Percentiles rank a stretch among this genome's conserved stretches.
Evolutionary conservation across 1,140 invertebrate species (phyloP).

Genomic region (Cylas formicarius): DNA sequence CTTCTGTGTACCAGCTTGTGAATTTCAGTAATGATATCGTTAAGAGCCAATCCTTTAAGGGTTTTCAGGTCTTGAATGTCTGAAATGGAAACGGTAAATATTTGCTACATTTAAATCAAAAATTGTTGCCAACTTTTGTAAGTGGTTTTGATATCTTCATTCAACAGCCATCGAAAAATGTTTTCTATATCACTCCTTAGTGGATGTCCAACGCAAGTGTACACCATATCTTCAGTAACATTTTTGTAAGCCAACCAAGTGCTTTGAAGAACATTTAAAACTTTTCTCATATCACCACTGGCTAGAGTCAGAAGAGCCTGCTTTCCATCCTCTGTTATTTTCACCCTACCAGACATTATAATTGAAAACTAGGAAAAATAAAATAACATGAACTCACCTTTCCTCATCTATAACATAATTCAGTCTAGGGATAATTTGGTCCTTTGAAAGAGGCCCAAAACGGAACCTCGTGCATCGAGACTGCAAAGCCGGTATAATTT

Average conservation of each 20-base stretch:
- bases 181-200: constrained; percentile 81
- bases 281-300: constrained; percentile 97
- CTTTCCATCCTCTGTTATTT: constrained; percentile 83
- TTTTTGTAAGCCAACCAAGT: constrained; percentile 68
- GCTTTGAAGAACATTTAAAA: constrained; percentile 93
- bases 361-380: no score
- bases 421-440: constrained; percentile 86
- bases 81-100: constrained; percentile 36
- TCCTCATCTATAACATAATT: constrained; percentile 80
- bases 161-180: constrained; percentile 84
- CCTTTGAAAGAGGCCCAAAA: constrained; percentile 81
- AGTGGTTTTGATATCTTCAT: constrained; percentile 70
- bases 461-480: constrained; percentile 96
- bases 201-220: constrained; percentile 95
- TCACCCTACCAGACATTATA: constrained; percentile 55
- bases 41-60: constrained; percentile 79
- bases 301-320: constrained; percentile 84
- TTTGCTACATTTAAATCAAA: not conserved
- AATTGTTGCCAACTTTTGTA: constrained; percentile 62
- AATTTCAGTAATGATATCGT: constrained; percentile 85
- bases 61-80: constrained; percentile 80
- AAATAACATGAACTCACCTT: constrained; percentile 53
- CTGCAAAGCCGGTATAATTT: constrained; percentile 97
- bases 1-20: constrained; percentile 79
- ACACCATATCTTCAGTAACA: constrained; percentile 89